A percentile compares a stretch with the other conserved stretches of the same genome.
Evolutionary conservation across 1,140 invertebrate species (phyloP).

Genomic region (Hycleus phaleratus): DNA sequence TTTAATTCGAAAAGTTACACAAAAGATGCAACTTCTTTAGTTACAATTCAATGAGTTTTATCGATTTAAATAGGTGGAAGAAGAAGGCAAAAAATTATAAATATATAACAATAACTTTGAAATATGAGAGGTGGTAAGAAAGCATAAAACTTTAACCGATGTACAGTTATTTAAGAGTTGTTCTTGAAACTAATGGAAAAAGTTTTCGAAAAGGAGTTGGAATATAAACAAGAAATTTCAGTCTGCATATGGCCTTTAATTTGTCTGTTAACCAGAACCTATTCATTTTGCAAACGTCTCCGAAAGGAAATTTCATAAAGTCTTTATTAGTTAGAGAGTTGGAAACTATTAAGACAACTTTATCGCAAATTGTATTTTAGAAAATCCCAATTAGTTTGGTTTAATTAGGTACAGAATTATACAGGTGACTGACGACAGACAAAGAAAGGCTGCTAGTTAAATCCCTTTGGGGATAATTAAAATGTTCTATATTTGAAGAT

Average conservation of each 20-base stretch:
- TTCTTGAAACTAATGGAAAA: constrained; percentile 16
- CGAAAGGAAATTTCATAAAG: no score
- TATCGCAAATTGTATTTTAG: no score
- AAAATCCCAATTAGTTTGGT: no score
- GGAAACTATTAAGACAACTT: no score
- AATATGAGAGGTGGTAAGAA: constrained; percentile 8
- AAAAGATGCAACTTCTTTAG: constrained; percentile 2
- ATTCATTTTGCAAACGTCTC: neutral
- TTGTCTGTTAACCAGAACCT: neutral
- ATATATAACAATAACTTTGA: constrained; percentile 4
- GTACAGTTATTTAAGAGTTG: constrained; percentile 14
- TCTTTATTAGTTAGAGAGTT: no score
- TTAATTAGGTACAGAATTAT: no score
- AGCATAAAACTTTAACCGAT: constrained; percentile 3
- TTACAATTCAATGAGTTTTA: neutral
- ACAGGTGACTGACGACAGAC: no score
- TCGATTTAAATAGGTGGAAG: constrained; percentile 1
- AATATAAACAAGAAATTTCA: constrained; percentile 8
- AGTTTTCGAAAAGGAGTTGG: neutral
- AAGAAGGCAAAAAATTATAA: neutral
- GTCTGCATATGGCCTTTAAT: constrained; percentile 11
- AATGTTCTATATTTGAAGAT: no score
- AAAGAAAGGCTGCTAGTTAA: no score
- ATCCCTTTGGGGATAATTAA: no score
- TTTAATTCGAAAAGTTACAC: constrained; percentile 15